phyloP scores from a whole-genome alignment of 1,140 invertebrate species.

The Drosophila tani region DNA sequence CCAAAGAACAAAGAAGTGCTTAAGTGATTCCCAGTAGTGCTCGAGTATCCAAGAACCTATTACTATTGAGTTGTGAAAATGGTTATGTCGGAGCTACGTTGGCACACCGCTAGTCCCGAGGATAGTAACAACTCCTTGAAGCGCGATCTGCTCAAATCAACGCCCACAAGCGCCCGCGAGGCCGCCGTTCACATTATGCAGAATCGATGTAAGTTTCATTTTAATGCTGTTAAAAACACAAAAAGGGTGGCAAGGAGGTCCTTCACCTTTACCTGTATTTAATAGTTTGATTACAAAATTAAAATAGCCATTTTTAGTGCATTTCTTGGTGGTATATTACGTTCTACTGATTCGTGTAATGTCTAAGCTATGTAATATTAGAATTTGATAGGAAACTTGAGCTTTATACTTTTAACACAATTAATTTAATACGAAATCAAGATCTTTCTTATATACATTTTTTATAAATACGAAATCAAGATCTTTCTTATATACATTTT shows the following conservation, averaged over 20 bases:
- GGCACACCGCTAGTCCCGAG: constrained; percentile 80
- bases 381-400: too few species aligned
- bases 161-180: constrained; percentile 69
- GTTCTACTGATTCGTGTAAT: too few species aligned
- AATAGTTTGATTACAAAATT: background rate
- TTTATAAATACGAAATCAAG: too few species aligned
- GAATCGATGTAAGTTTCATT: constrained; percentile 80
- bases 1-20: constrained; percentile 20
- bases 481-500: too few species aligned
- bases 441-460: too few species aligned
- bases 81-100: constrained; percentile 85
- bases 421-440: too few species aligned
- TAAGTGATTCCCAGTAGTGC: constrained; percentile 22
- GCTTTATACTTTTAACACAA: background rate
- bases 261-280: background rate
- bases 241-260: too few species aligned
- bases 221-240: background rate
- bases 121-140: constrained; percentile 84
- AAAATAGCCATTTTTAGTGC: background rate
- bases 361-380: too few species aligned
- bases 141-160: constrained; percentile 78
- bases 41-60: constrained; percentile 38
- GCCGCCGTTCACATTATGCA: constrained; percentile 80
- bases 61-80: constrained; percentile 72
- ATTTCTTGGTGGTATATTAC: too few species aligned